Evolutionary conservation across 1,140 invertebrate species (phyloP).

Genomic region (Sminthurides bifidus): DNA sequence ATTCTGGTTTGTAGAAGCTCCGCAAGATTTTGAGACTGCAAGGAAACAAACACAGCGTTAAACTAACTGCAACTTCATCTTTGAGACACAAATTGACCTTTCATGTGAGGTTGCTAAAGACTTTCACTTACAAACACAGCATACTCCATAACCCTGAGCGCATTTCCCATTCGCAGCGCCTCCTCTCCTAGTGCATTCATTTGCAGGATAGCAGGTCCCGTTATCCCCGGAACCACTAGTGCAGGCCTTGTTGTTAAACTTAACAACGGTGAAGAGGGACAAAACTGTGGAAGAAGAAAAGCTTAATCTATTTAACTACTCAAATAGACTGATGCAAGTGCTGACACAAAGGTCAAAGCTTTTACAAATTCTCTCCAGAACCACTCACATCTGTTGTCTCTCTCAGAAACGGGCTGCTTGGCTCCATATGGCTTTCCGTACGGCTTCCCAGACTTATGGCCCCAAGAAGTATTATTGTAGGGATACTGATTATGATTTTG

Average conservation of each 20-base stretch:
- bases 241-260: conserved; percentile 56
- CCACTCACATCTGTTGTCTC: conserved; percentile 20
- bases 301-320: neutral
- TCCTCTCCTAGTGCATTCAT: conserved; percentile 50
- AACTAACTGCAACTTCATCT: too few species aligned
- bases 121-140: conserved; percentile 53
- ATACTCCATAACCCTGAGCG: conserved; percentile 59
- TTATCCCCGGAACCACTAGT: conserved; percentile 55
- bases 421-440: neutral
- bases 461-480: neutral
- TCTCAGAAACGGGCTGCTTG: conserved; percentile 8
- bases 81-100: neutral
- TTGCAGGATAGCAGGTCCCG: conserved; percentile 56
- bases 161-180: conserved; percentile 60
- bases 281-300: conserved; percentile 44
- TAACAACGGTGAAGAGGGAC: conserved; percentile 59
- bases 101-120: neutral
- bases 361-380: neutral
- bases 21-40: conserved; percentile 60
- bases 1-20: conserved; percentile 59
- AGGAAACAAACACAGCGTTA: too few species aligned
- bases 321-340: neutral
- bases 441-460: neutral
- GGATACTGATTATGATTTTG: neutral
- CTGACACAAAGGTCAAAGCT: neutral